Evolutionary conservation across 2,888 invertebrate genomes (phyloP).

Genomic region (Epiblema foenella): DNA sequence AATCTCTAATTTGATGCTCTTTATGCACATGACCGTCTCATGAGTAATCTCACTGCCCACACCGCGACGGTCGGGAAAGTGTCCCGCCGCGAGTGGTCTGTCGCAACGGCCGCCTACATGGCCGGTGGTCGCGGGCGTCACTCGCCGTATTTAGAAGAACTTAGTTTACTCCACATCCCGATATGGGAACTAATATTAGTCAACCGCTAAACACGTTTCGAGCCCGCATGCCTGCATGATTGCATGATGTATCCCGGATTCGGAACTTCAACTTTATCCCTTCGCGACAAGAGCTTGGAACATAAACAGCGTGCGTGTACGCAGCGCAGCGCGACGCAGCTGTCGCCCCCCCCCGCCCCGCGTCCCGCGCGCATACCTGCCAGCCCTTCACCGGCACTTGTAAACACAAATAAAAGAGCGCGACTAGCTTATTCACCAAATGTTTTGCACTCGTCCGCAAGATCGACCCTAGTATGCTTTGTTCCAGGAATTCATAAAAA

Average conservation of each 20-base stretch:
- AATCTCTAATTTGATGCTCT: not conserved
- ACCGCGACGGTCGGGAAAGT: conserved; percentile 30
- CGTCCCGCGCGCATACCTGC: conserved; percentile 45
- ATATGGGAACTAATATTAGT: conserved; percentile 37
- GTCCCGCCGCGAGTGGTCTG: conserved; percentile 9
- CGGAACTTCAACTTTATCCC: conserved; percentile 25
- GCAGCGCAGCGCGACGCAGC: conserved; percentile 42
- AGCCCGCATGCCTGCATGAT: conserved; percentile 16
- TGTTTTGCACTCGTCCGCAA: not conserved
- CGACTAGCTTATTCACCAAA: not conserved
- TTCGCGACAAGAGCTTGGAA: conserved; percentile 24
- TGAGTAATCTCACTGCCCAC: conserved; percentile 22
- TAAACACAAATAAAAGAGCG: conserved; percentile 41
- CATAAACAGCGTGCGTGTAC: conserved; percentile 39
- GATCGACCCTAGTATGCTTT: not conserved
- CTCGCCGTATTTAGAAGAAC: conserved; percentile 29
- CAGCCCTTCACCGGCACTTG: conserved; percentile 41
- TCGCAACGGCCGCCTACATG: conserved; percentile 38
- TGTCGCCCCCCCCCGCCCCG: conserved; percentile 42
- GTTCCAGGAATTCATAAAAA: not conserved
- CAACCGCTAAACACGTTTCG: conserved; percentile 29
- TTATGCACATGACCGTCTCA: conserved; percentile 25
- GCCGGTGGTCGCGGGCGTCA: conserved; percentile 29
- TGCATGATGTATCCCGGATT: not conserved
- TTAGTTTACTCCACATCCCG: conserved; percentile 29